phyloP scores from a whole-genome alignment of 2,888 invertebrate species.

The Diarsia dahlii region DNA sequence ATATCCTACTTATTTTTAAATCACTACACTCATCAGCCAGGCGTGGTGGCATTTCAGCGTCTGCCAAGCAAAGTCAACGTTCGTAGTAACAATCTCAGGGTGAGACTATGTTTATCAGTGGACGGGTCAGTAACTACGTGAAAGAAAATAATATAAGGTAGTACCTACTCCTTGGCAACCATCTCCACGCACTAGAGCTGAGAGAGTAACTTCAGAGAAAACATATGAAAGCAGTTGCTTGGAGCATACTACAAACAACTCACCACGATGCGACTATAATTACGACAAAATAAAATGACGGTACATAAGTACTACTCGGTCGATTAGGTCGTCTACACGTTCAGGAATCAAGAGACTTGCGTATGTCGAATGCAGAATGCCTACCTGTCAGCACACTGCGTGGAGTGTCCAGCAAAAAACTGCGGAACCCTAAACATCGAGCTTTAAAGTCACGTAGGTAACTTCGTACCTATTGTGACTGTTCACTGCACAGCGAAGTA shows the following conservation, averaged over 20 bases:
- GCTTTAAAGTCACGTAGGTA: neutral
- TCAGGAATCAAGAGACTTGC: neutral
- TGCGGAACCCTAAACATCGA: too few species aligned
- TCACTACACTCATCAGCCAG: neutral
- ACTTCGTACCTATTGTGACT: neutral
- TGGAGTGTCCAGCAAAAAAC: neutral
- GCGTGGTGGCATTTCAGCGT: constrained; percentile 30
- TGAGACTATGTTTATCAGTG: constrained; percentile 32
- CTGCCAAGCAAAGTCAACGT: constrained; percentile 43
- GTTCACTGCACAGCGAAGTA: neutral
- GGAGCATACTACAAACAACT: constrained; percentile 2
- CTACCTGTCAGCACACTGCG: too few species aligned
- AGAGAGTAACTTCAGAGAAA: neutral
- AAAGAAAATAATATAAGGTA: neutral
- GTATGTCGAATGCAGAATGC: neutral
- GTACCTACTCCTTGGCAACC: neutral
- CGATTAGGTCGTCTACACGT: neutral
- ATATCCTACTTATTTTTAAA: constrained; percentile 3
- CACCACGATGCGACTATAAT: neutral
- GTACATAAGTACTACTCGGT: neutral
- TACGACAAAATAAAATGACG: neutral
- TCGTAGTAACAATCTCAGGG: constrained; percentile 28
- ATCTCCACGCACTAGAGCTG: neutral
- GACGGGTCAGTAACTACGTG: neutral
- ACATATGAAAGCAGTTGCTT: neutral